These are phyloP conservation scores for Neosilurus hyrtlii DNA, from an alignment of 2,797 vertebrate genomes.

Conservation along the genomic window DNA sequence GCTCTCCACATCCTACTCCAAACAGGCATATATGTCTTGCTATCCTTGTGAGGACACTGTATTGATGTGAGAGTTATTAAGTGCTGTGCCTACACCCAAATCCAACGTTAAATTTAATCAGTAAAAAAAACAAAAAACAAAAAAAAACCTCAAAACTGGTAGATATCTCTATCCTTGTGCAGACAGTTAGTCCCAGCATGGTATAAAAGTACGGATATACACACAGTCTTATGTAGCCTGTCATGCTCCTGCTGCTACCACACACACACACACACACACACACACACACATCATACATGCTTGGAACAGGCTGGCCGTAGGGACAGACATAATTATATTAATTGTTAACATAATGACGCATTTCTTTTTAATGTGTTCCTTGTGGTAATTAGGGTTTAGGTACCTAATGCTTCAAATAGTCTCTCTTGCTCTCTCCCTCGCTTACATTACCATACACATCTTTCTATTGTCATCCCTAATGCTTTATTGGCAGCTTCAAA, in stretches of 20 bases:
- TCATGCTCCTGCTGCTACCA: slow-evolving; percentile 24
- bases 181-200: not conserved
- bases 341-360: slow-evolving; percentile 78
- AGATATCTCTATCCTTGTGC: not conserved
- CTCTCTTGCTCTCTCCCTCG: slow-evolving; percentile 48
- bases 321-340: slow-evolving; percentile 72
- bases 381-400: slow-evolving; percentile 69
- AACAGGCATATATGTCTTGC: not conserved
- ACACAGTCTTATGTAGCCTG: slow-evolving; percentile 11
- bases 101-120: not conserved
- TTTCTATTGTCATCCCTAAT: slow-evolving; percentile 54
- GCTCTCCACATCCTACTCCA: not conserved
- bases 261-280: not conserved
- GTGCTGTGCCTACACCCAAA: not conserved
- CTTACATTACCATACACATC: slow-evolving; percentile 51
- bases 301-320: slow-evolving; percentile 45
- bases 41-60: slow-evolving; percentile 1
- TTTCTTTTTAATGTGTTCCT: slow-evolving; percentile 77
- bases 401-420: slow-evolving; percentile 63
- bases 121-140: not conserved
- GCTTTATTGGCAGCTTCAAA: slow-evolving; percentile 59
- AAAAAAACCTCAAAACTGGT: not conserved
- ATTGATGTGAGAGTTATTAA: not conserved
- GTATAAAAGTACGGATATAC: not conserved
- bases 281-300: slow-evolving; percentile 47